A percentile compares a stretch with the other conserved stretches of the same genome.
Conservation (phyloP, 2,888 invertebrate genomes). For the Steinernema scapterisci region DNA sequence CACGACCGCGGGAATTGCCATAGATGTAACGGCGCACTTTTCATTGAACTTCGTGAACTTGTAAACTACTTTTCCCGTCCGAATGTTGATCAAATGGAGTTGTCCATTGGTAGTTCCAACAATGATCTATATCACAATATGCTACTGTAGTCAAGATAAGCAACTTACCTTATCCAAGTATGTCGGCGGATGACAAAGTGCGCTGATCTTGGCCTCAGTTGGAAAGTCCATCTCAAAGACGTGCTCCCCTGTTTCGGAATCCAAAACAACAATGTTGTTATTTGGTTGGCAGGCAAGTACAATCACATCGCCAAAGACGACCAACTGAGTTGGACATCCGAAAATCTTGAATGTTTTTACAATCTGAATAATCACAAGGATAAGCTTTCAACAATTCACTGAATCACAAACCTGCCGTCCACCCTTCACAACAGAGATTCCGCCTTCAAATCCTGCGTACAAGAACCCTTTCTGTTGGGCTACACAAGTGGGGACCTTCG, state of each 20-base stretch:
- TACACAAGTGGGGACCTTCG: background rate
- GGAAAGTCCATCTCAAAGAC: constrained; percentile 51
- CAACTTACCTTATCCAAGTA: constrained; percentile 87
- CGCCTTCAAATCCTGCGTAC: background rate
- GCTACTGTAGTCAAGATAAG: background rate
- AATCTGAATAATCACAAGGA: constrained; percentile 23
- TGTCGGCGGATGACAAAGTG: constrained; percentile 87
- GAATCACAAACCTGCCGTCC: background rate
- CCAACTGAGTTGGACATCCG: constrained; percentile 8
- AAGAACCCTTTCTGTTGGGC: background rate
- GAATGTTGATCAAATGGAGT: constrained; percentile 59
- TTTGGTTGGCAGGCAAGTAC: constrained; percentile 47
- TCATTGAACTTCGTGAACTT: constrained; percentile 72
- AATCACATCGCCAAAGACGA: constrained; percentile 36
- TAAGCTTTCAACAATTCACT: too few species aligned
- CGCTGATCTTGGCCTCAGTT: constrained; percentile 76
- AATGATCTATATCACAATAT: constrained; percentile 46
- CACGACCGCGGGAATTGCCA: constrained; percentile 87
- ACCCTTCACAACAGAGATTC: background rate
- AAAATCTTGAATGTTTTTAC: constrained; percentile 24
- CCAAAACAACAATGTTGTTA: constrained; percentile 51
- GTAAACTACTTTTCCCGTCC: constrained; percentile 68
- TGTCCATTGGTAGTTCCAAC: constrained; percentile 54
- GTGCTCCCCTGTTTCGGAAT: constrained; percentile 42
- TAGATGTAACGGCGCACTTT: constrained; percentile 74